A percentile compares a stretch with the other conserved stretches of the same genome.
phyloP scores from a whole-genome alignment of 37 sponge, comb jelly and placozoan species.

The Tethya wilhelma region DNA sequence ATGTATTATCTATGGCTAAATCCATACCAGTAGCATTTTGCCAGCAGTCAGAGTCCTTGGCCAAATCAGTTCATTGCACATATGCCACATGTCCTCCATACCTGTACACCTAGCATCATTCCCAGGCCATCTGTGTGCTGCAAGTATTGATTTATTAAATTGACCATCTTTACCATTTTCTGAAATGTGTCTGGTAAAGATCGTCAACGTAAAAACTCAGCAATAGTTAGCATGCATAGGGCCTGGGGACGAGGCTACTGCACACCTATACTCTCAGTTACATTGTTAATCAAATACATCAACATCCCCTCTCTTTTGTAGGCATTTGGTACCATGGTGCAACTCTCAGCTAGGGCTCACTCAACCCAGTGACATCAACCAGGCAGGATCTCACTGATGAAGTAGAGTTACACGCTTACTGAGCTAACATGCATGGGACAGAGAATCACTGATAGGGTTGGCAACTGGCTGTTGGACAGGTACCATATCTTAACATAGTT shows the following conservation, averaged over 20 bases:
- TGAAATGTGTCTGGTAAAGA: too few species aligned
- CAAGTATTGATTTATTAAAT: slow-evolving; percentile 77
- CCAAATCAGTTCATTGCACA: slow-evolving; percentile 18
- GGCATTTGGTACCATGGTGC: slow-evolving; percentile 69
- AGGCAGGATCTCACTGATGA: slow-evolving; percentile 74
- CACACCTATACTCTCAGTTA: too few species aligned
- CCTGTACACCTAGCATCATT: too few species aligned
- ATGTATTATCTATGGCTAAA: too few species aligned
- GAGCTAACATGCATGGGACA: slow-evolving; percentile 69
- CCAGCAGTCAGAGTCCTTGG: slow-evolving; percentile 75
- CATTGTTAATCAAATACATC: too few species aligned
- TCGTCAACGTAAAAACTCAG: too few species aligned
- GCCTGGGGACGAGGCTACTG: too few species aligned
- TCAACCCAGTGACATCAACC: slow-evolving; percentile 62
- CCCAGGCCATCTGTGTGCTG: too few species aligned
- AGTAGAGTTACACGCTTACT: slow-evolving; percentile 73
- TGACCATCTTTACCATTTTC: too few species aligned
- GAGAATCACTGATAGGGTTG: slow-evolving; percentile 69
- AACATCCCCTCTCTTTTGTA: too few species aligned
- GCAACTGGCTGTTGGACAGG: slow-evolving; percentile 77
- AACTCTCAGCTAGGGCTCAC: slow-evolving; percentile 51
- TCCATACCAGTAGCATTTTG: slow-evolving; percentile 65
- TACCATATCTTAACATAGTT: slow-evolving; percentile 66
- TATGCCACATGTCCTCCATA: too few species aligned
- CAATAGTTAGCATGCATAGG: too few species aligned